phyloP scores from a whole-genome alignment of 2,888 invertebrate species.

The Pharmacophagus antenor region DNA sequence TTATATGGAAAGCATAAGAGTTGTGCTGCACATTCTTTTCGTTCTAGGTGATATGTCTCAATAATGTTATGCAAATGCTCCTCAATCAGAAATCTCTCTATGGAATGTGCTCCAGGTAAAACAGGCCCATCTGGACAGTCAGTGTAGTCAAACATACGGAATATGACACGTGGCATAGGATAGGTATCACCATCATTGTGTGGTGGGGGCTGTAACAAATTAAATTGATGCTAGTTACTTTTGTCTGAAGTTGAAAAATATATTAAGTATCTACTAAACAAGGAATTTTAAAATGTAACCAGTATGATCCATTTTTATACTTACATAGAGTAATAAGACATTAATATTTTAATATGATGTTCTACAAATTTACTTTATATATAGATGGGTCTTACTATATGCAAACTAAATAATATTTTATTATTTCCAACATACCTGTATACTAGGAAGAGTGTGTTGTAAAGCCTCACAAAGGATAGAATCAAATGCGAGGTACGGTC shows the following conservation, averaged over 20 bases:
- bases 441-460: conserved; percentile 95
- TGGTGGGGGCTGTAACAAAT: conserved; percentile 87
- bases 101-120: conserved; percentile 97
- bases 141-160: conserved; percentile 98
- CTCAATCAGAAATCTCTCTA: conserved; percentile 98
- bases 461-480: conserved; percentile 96
- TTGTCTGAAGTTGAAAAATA: not conserved
- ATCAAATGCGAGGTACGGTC: conserved; percentile 98
- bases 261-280: too few relatives aligned
- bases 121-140: conserved; percentile 97
- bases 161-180: conserved; percentile 97
- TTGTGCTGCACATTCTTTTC: conserved; percentile 97
- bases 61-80: conserved; percentile 97
- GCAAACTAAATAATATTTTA: too few relatives aligned
- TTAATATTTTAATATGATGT: too few relatives aligned
- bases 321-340: not conserved
- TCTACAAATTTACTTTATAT: too few relatives aligned
- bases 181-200: conserved; percentile 95
- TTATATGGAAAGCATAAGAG: conserved; percentile 95
- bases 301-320: not conserved
- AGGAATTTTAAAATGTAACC: not conserved
- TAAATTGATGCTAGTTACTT: not conserved
- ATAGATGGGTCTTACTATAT: too few relatives aligned
- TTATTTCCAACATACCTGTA: conserved; percentile 65
- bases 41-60: conserved; percentile 91